These are phyloP conservation scores for Scaptomyza pallida DNA, from an alignment of 1,140 invertebrate genomes.

Conservation along the genomic window DNA sequence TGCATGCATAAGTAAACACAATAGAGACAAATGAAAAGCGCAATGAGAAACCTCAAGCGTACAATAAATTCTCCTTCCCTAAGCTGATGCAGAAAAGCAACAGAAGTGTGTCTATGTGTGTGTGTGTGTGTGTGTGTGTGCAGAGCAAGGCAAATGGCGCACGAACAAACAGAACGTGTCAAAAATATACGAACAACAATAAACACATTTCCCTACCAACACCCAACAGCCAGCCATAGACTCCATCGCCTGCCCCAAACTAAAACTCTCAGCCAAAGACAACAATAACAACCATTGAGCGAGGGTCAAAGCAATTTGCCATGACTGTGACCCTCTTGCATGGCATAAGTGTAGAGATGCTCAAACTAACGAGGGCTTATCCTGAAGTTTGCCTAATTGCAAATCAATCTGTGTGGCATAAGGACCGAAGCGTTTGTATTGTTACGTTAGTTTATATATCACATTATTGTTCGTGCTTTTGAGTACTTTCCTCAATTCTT, in stretches of 20 bases:
- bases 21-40: slow-evolving; percentile 34
- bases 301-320: slow-evolving; percentile 18
- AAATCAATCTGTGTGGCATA: neutral
- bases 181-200: slow-evolving; percentile 52
- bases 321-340: slow-evolving; percentile 1
- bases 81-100: slow-evolving; percentile 4
- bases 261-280: neutral
- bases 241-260: neutral
- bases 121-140: slow-evolving; percentile 22
- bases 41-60: slow-evolving; percentile 61
- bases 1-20: slow-evolving; percentile 51
- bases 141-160: slow-evolving; percentile 33
- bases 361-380: neutral
- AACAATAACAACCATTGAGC: slow-evolving; percentile 2
- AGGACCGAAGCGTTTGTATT: too few species aligned
- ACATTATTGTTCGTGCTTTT: too few species aligned
- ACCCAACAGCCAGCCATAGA: neutral
- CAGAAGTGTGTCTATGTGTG: slow-evolving; percentile 16
- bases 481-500: too few species aligned
- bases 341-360: neutral
- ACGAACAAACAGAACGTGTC: slow-evolving; percentile 53
- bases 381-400: slow-evolving; percentile 2
- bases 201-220: slow-evolving; percentile 22
- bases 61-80: slow-evolving; percentile 51
- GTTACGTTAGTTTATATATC: too few species aligned